A percentile compares a stretch with the other conserved stretches of the same genome.
phyloP scores from a whole-genome alignment of 2,113 vertebrate genomes.

The Thomomys bottae region DNA sequence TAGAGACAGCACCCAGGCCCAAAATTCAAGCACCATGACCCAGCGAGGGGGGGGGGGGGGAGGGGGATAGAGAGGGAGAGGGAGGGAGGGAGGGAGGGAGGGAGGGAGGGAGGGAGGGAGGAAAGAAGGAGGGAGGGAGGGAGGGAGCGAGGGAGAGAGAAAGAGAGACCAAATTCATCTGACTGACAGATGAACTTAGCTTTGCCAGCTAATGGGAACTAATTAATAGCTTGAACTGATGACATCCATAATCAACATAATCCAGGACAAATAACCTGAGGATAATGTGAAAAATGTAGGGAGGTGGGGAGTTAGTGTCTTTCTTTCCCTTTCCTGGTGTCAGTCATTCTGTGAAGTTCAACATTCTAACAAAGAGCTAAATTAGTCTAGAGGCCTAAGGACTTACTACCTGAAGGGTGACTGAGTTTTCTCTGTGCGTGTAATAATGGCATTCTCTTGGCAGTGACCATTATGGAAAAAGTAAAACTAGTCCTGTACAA shows the following conservation, averaged over 20 bases:
- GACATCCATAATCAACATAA: not conserved
- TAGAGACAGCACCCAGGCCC: no score
- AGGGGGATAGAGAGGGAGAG: no score
- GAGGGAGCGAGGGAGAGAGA: not conserved
- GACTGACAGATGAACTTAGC: slow-evolving; percentile 28
- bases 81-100: no score
- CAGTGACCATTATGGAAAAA: not conserved
- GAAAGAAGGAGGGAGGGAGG: no score
- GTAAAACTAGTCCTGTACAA: not conserved
- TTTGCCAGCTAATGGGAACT: slow-evolving; percentile 10
- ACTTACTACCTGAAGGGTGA: not conserved
- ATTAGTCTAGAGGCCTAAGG: not conserved
- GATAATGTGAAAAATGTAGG: not conserved
- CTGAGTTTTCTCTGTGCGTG: not conserved
- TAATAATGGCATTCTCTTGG: not conserved
- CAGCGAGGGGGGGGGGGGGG: no score
- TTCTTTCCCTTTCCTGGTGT: not conserved
- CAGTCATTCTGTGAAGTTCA: not conserved
- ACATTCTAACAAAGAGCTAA: not conserved
- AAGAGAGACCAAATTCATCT: not conserved
- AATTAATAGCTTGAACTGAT: not conserved
- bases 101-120: no score
- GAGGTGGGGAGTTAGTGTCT: not conserved
- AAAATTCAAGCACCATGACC: no score
- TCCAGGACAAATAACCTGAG: not conserved